Evolutionary conservation across 1,140 invertebrate species (phyloP), one percentile per base, ranked within the genome.

Genomic region (Venturia canescens): DNA sequence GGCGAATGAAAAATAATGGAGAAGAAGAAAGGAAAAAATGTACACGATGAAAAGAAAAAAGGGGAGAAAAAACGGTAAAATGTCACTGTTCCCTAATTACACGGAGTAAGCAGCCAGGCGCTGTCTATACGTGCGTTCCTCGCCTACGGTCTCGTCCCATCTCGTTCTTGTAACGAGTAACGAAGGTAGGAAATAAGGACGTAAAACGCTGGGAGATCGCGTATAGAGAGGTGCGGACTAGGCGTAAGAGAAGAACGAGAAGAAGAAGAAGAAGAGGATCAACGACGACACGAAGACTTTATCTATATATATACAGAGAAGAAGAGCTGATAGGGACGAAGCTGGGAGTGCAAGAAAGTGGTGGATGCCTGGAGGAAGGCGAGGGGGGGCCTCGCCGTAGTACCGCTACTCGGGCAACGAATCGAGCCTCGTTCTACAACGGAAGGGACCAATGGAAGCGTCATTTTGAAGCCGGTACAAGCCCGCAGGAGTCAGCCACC

Each of bases 21-120:
- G 23, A 38, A 48, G 63, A 34, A 34, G 31, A n/a, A 50, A 44
- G 21, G 66, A 69, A 27, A 27, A 66, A 66, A 76, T 44, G 63
- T 87, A 87, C 86, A 44, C 13, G 7, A 44, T 44, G 38, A 44
- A 44, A 44, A 44, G 38, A 44, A 44, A 44, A 44, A 44, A 5
- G 7, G 38, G 38, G 18, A 53, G 44, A 66, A 76, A 77, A 77
- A 88, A 87, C 87, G 87, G 87, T 88, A 88, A 87, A 88, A 88
- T 88, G 87, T 88, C 87, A 87, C 87, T 88, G 85, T 88, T 88
- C 66, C 87, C 86, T 88, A 88, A 88, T 88, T 88, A 87, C 84
- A 69, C 26, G 80, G 71, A 85, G 84, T 86, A 86, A 86, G 86
- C 84, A 87, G 79, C 83, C 82, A 78, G 70, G 77, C 69, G 50